A percentile compares a stretch with the other conserved stretches of the same genome.
These are phyloP conservation scores for Salarias fasciatus DNA, from an alignment of 2,797 vertebrate species.

Conservation along the genomic window DNA sequence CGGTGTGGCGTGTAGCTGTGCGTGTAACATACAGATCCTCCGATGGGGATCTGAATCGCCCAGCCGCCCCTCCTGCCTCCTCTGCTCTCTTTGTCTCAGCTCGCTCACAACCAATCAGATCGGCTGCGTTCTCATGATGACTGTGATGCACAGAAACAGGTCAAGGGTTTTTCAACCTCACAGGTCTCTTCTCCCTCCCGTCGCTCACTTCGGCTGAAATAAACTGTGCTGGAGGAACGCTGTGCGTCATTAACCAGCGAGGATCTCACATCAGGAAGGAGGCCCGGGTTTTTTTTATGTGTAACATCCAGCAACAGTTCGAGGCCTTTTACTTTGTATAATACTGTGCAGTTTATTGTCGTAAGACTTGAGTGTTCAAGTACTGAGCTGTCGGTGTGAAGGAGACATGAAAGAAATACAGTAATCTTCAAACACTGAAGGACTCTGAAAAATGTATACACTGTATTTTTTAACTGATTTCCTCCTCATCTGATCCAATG, in stretches of 20 bases:
- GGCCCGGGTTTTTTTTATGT: background rate
- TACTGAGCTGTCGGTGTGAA: too few relatives aligned
- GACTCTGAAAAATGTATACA: too few relatives aligned
- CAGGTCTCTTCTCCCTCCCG: slow-evolving; percentile 2
- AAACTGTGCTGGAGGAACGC: slow-evolving; percentile 2
- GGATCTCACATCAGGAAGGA: background rate
- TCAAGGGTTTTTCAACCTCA: slow-evolving; percentile 21
- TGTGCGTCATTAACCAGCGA: background rate
- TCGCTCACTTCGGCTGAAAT: slow-evolving; percentile 29
- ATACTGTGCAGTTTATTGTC: too few relatives aligned
- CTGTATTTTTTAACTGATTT: too few relatives aligned
- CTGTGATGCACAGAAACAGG: slow-evolving; percentile 41
- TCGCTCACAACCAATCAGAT: slow-evolving; percentile 35
- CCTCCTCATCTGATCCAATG: too few relatives aligned
- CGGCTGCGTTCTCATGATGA: slow-evolving; percentile 13
- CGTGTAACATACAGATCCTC: slow-evolving; percentile 14
- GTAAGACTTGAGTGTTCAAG: too few relatives aligned
- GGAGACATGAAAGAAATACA: too few relatives aligned
- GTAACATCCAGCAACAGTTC: background rate
- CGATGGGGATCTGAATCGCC: slow-evolving; percentile 47
- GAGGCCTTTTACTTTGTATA: background rate
- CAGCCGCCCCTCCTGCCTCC: slow-evolving; percentile 22
- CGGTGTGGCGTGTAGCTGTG: slow-evolving; percentile 13
- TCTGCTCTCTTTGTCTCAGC: slow-evolving; percentile 21
- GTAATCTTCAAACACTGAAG: too few relatives aligned